A percentile compares a stretch with the other conserved stretches of the same genome.
phyloP scores from a whole-genome alignment of 2,113 vertebrate species.

The Cyprinodon variegatus region DNA sequence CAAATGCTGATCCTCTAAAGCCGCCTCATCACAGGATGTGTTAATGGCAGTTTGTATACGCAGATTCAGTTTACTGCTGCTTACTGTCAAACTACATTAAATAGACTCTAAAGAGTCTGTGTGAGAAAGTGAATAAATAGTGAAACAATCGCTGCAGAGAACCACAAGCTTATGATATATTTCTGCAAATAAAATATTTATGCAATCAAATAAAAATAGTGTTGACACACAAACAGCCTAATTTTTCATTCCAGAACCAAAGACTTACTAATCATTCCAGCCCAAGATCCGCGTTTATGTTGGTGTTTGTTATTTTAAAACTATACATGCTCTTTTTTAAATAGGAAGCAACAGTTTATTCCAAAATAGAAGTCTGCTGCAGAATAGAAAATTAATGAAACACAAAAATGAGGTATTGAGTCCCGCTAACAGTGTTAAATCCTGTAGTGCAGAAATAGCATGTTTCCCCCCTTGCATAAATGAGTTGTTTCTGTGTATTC shows the following conservation, averaged over 20 bases:
- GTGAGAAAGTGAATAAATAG: conserved; percentile 9
- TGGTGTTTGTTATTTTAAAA: not conserved
- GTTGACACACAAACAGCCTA: not conserved
- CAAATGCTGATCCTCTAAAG: conserved; percentile 47
- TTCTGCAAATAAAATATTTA: not conserved
- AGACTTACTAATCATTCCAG: not conserved
- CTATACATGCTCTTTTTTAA: not conserved
- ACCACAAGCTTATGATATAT: not conserved
- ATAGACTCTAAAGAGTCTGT: too few relatives aligned
- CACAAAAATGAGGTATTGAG: not conserved
- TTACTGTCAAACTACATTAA: conserved; percentile 13
- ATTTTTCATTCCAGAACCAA: not conserved
- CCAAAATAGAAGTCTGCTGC: too few relatives aligned
- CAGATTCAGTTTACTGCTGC: conserved; percentile 25
- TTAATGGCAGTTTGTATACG: conserved; percentile 54
- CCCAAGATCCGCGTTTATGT: not conserved
- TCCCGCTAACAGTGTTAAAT: not conserved
- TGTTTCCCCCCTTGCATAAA: not conserved
- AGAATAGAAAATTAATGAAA: not conserved
- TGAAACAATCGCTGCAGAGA: not conserved
- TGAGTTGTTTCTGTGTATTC: not conserved
- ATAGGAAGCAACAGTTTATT: not conserved
- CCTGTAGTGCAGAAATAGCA: not conserved
- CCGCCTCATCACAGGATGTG: conserved; percentile 40
- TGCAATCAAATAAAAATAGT: not conserved